Evolutionary conservation across 2,797 vertebrate genomes (phyloP), one percentile per base, ranked within the genome.

Genomic region (Euthynnus affinis): DNA sequence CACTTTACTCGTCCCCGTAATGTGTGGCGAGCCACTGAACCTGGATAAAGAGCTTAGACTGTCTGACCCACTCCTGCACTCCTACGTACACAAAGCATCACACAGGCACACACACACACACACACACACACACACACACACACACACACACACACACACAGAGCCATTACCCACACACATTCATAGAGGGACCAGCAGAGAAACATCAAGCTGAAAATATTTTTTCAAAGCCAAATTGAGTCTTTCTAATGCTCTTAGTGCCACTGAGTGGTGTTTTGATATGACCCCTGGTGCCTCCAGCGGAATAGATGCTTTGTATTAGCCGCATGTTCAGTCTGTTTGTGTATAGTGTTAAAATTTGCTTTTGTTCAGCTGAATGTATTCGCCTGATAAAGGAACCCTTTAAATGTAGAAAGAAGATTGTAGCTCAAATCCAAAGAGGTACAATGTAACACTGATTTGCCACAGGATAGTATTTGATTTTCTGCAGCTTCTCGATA

Each of bases 21-120:
- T 87, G 85, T 90, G 87, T 75, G 85, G 87, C 73, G 5, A 81
- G 76, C 76, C 87, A 77, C 87, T 94, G 90, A 92, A 92, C 87
- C 91, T 91, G 94, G 93, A 95, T 95, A 91, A 95, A 94, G 92
- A 93, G 94, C 94, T 95, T 93, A 95, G 92, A 88, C 91, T 89
- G 94, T 95, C 95, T 95, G 94, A 94, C 94, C 94, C 92, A 91
- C 88, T 94, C 87, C 81, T 87, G 84, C 82, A 75, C 82, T 74
- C 74, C 18, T 49, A 42, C 74, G 67, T 75, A 78, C 81, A 80
- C 61, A 77, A 52, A 74, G 51, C 75, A 69, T 69, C 70, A 34
- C 68, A 59, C 74, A 49, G 61, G 60, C 52, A 40, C 60, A 71
- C 70, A 74, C 67, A 64, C 59, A 63, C 46, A 56, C 71, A 42